phyloP scores from a whole-genome alignment of 2,888 invertebrate genomes.

The Tetheella fluctuosa region DNA sequence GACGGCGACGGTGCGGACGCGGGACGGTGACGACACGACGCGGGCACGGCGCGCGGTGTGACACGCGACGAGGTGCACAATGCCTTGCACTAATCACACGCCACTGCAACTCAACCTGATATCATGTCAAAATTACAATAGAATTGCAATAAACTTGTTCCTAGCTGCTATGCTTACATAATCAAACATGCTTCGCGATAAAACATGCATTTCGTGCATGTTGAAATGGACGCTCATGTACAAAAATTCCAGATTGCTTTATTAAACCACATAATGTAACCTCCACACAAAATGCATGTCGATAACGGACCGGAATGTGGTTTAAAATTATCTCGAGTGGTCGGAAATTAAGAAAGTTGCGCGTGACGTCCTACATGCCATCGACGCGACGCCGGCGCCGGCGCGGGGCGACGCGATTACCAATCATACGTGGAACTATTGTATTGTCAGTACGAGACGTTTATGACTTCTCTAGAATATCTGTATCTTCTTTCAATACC shows the following conservation, averaged over 20 bases:
- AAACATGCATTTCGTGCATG: not conserved
- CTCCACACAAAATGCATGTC: not conserved
- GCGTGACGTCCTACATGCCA: not conserved
- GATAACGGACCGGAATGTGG: not conserved
- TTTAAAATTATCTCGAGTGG: not conserved
- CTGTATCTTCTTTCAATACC: too few relatives aligned
- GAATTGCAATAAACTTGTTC: not conserved
- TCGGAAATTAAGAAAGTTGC: not conserved
- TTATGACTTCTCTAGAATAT: too few relatives aligned
- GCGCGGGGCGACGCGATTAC: not conserved
- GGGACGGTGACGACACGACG: not conserved
- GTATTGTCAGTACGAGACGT: too few relatives aligned
- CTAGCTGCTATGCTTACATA: not conserved
- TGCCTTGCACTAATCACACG: not conserved
- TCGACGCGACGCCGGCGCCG: too few relatives aligned
- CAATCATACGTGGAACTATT: too few relatives aligned
- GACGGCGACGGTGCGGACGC: not conserved
- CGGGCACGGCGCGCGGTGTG: too few relatives aligned
- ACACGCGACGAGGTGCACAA: not conserved
- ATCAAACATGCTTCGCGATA: not conserved
- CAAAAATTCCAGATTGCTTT: not conserved
- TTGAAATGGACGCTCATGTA: not conserved
- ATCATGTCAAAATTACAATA: constrained; percentile 3
- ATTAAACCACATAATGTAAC: not conserved
- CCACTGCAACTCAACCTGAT: not conserved